A percentile compares a stretch with the other conserved stretches of the same genome.
phyloP scores from a whole-genome alignment of 92 coral and sea anemone species.

The Isaurus tuberculatus region DNA sequence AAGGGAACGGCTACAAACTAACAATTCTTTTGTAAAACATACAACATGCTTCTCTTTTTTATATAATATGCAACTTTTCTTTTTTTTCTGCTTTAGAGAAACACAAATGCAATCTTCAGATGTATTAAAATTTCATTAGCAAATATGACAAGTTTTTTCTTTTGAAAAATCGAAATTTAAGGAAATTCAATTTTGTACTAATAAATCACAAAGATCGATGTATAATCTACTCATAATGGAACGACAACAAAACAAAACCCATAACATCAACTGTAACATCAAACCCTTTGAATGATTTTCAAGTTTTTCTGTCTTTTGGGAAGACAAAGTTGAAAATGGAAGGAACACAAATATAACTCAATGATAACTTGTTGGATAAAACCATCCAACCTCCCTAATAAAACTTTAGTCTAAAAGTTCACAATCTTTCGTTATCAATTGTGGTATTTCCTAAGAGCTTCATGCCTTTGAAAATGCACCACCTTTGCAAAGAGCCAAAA shows the following conservation, averaged over 20 bases:
- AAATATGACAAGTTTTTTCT: constrained; percentile 29
- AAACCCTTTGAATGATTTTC: constrained; percentile 46
- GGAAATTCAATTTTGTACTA: background rate
- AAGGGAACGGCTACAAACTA: constrained; percentile 46
- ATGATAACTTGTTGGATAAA: constrained; percentile 1
- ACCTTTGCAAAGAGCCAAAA: constrained; percentile 64
- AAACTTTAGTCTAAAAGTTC: constrained; percentile 47
- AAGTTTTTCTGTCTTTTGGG: constrained; percentile 37
- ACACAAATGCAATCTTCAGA: background rate
- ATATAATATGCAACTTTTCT: constrained; percentile 32
- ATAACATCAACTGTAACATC: constrained; percentile 58
- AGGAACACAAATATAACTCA: constrained; percentile 37
- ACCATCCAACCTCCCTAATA: constrained; percentile 14
- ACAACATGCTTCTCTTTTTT: constrained; percentile 46
- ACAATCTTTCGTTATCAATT: constrained; percentile 48
- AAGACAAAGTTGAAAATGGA: constrained; percentile 41
- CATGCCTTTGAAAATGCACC: constrained; percentile 60
- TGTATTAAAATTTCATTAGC: constrained; percentile 38
- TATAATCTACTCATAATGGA: constrained; percentile 40
- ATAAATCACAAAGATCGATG: background rate
- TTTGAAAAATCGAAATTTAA: background rate
- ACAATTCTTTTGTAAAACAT: constrained; percentile 48
- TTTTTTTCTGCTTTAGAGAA: constrained; percentile 4
- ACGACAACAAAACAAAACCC: constrained; percentile 47
- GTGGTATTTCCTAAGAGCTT: constrained; percentile 41